Evolutionary conservation across 2,888 invertebrate genomes (phyloP), one percentile per base, ranked within the genome.

Genomic region (Amiota mariae): DNA sequence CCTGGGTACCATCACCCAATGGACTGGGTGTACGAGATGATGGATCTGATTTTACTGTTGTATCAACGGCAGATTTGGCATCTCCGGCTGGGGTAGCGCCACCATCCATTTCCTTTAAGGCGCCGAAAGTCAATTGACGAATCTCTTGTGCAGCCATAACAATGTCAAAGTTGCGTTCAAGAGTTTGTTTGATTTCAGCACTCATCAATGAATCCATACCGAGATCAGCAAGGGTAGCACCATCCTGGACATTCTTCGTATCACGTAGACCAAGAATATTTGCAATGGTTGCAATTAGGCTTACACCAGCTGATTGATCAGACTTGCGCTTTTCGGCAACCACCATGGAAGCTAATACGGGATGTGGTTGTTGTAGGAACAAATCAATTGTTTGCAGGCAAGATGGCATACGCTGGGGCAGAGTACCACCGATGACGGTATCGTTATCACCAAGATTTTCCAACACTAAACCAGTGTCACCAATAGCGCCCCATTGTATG

Each of bases 151-250:
- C 96, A 77, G 95, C 95, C 76, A 99, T 91, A 24, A 96, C 94
- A 74, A 98, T 91, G 90, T 99, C 98, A 91, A 95, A 98, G 86
- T 95, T 96, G 73, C 98, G 92, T 90, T 98, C 98, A 72, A 98
- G 91, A 0, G 96, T 96, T 91, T 98, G 98, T 90, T 98, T 98
- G 87, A 99, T 97, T 92, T 99, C 99, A 1, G 99, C 98, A 64
- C 98, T 98, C 99, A 99, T 99, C 80, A 99, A 91, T 1, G 98
- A 98, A 89, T 99, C 99, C 94, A 99, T 96, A 76, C 99, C 99
- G 57, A 99, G 92, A 90, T 99, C 99, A 47, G 97, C 97, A 66
- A 99, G 91, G 59, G 94, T 95, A 6, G 95, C 93, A 47, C 93
- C 92, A 59, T 93, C 92, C 76, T 96, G 93, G 48, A 98, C 92